Evolutionary conservation across 1,140 invertebrate genomes (phyloP).

Genomic region (Bombus superbus): DNA sequence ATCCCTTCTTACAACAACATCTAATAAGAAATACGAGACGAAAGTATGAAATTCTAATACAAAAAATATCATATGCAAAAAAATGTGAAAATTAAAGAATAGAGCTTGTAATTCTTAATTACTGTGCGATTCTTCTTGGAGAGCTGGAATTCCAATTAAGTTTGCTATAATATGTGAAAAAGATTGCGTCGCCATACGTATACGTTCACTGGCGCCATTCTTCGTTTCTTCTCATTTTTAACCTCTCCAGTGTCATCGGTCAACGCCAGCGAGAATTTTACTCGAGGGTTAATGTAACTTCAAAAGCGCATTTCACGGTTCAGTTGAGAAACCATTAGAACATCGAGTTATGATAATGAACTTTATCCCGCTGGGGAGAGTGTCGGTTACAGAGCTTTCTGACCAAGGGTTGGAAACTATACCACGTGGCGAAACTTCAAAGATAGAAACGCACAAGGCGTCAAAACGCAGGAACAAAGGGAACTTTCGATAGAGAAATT

Average conservation of each 20-base stretch:
- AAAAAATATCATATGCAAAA: no score
- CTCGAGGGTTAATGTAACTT: not conserved
- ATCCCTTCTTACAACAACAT: not conserved
- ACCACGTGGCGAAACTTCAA: constrained; percentile 18
- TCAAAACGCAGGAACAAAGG: not conserved
- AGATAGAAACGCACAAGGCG: not conserved
- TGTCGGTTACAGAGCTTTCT: constrained; percentile 12
- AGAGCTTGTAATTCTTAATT: no score
- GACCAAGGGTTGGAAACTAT: not conserved
- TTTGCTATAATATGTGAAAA: not conserved
- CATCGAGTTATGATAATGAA: constrained; percentile 34
- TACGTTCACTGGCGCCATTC: not conserved
- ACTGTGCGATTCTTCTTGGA: no score
- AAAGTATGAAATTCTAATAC: no score
- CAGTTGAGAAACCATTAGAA: constrained; percentile 19
- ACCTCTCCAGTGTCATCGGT: not conserved
- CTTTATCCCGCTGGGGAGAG: not conserved
- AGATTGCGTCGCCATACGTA: not conserved
- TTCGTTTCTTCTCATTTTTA: not conserved
- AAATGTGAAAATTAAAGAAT: no score
- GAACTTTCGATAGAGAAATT: constrained; percentile 2
- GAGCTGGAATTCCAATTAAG: no score
- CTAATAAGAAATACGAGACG: no score
- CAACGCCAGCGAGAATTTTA: not conserved
- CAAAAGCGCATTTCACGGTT: constrained; percentile 4